Evolutionary conservation across 2,888 invertebrate genomes (phyloP), one percentile per base, ranked within the genome.

Genomic region (Fragum fragum): DNA sequence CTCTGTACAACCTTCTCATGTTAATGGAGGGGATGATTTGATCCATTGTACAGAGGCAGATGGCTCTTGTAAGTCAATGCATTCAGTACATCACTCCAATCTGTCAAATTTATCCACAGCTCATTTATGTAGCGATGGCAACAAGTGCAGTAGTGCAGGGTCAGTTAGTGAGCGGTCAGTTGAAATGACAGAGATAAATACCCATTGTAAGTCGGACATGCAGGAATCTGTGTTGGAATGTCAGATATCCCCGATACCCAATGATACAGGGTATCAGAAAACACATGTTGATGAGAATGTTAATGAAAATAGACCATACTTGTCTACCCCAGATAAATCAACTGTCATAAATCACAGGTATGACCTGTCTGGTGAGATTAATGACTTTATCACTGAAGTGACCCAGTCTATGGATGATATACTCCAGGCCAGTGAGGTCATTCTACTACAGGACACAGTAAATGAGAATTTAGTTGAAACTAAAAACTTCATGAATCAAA

Each of bases 341-440:
- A 6, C 29, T 61, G 61, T 61, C 61, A 32, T 16, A 32, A 32
- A 61, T 61, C 29, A 28, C 6, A 42, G 66, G n/a, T n/a, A 21
- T 26, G 32, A 32, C 32, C 14, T 32, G 29, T 7, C 73, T 57
- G 69, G 76, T 59, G 83, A 79, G 23, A 59, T 83, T 28, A 61
- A 75, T 59, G 79, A 66, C 39, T 76, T 79, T 59, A 66, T 83
- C 7, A 69, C 76, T 26, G 76, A 71, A 71, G 79, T 83, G 29
- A 83, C 73, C 68, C 73, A 70, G 63, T 79, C 83, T 36, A 76
- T 83, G 29, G 76, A 83, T 83, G 79, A 76, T 23, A 61, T 83
- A 36, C 68, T 76, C 21, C 47, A 75, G 39, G 66, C 59, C 0
- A 29, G 70, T 66, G 32, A 61, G 61, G 32, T 61, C 28, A 32